Percentiles rank a stretch among this genome's conserved stretches.
Evolutionary conservation across 2,888 invertebrate species (phyloP).

Genomic region (Dynastes tityus): DNA sequence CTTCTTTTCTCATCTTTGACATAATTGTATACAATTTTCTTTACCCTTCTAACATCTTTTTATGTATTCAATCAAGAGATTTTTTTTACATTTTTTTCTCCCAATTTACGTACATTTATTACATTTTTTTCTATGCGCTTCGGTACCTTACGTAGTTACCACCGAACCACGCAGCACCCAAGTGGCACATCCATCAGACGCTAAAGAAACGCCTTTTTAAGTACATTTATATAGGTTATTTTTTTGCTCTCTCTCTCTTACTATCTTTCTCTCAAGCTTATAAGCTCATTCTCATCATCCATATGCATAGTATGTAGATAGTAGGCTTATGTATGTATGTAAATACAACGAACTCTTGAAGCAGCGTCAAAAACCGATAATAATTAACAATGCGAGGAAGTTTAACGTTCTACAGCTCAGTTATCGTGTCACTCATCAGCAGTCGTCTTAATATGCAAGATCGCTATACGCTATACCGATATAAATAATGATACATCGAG

Average conservation of each 20-base stretch:
- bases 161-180: too few relatives aligned
- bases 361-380: conserved; percentile 54
- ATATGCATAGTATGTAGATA: too few relatives aligned
- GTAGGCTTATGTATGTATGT: conserved; percentile 1
- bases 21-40: conserved; percentile 46
- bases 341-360: conserved; percentile 41
- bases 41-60: not conserved
- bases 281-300: too few relatives aligned
- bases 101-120: not conserved
- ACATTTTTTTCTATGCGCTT: not conserved
- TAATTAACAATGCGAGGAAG: conserved; percentile 63
- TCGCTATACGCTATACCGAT: conserved; percentile 39
- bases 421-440: conserved; percentile 64
- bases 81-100: conserved; percentile 22
- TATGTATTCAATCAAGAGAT: not conserved
- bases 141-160: too few relatives aligned
- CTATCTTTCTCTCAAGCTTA: not conserved
- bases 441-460: conserved; percentile 57
- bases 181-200: too few relatives aligned
- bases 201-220: too few relatives aligned
- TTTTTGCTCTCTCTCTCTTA: too few relatives aligned
- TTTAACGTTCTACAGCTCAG: conserved; percentile 62
- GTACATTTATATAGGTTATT: too few relatives aligned
- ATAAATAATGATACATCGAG: conserved; percentile 63
- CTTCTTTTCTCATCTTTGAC: conserved; percentile 41